Evolutionary conservation across 1,140 invertebrate genomes (phyloP).

Genomic region (Eulimnadia texana): DNA sequence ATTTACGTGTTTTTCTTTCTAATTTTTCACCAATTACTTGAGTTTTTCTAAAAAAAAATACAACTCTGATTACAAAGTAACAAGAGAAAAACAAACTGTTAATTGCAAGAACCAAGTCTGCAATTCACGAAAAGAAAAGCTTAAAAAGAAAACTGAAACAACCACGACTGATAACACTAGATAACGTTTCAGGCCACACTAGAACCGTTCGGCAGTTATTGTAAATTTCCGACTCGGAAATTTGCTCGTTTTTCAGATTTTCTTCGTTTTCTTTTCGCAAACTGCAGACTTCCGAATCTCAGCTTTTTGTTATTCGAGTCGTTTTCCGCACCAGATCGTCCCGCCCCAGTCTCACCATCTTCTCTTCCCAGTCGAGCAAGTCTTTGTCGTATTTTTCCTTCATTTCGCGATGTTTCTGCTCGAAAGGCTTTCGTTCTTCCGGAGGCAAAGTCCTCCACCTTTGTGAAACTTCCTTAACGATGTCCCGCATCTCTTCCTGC

Average conservation of each 20-base stretch:
- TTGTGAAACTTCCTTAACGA: neutral
- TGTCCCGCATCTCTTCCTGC: neutral
- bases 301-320: neutral
- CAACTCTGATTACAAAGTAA: neutral
- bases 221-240: neutral
- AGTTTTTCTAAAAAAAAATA: neutral
- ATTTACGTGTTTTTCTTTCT: neutral
- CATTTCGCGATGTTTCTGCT: neutral
- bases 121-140: neutral
- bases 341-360: neutral
- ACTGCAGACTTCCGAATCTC: neutral
- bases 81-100: neutral
- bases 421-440: neutral
- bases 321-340: neutral
- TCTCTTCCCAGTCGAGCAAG: neutral
- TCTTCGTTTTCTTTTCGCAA: neutral
- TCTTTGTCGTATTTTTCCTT: neutral
- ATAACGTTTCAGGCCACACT: neutral
- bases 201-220: neutral
- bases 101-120: neutral
- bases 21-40: neutral
- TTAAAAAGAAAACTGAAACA: neutral
- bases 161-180: neutral
- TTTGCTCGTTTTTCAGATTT: neutral
- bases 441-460: neutral